phyloP scores from a whole-genome alignment of 2,888 invertebrate species.

The Argyresthia goedartella region DNA sequence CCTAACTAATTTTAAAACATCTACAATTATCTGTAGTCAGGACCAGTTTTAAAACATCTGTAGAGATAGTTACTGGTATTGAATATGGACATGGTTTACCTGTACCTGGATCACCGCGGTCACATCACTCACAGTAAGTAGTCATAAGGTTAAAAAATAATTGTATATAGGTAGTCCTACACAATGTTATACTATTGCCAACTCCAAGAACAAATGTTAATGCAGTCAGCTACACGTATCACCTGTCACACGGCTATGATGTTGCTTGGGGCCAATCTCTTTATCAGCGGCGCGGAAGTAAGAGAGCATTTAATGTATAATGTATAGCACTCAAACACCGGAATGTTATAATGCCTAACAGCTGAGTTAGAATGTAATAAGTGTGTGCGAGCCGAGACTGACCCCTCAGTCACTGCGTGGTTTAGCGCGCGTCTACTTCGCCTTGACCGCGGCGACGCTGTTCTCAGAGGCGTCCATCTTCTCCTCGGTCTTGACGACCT shows the following conservation, averaged over 20 bases:
- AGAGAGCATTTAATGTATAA: too few relatives aligned
- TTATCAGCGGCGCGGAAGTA: too few relatives aligned
- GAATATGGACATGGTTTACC: neutral
- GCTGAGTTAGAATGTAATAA: neutral
- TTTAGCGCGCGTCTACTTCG: slow-evolving; percentile 29
- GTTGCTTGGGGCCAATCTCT: too few relatives aligned
- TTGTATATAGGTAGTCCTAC: neutral
- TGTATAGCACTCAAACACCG: too few relatives aligned
- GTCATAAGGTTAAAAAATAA: neutral
- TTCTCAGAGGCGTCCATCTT: slow-evolving; percentile 53
- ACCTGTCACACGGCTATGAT: too few relatives aligned
- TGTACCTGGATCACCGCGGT: neutral
- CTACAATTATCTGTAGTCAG: slow-evolving; percentile 16
- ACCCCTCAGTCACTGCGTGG: neutral
- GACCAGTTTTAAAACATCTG: neutral
- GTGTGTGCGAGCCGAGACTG: neutral
- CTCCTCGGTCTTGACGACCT: slow-evolving; percentile 63
- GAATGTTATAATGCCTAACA: neutral
- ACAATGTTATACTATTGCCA: neutral
- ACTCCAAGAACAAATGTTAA: neutral
- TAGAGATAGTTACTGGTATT: neutral
- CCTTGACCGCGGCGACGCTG: slow-evolving; percentile 22
- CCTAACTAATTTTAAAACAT: slow-evolving; percentile 24
- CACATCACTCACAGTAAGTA: neutral
- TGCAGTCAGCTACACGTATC: too few relatives aligned